Evolutionary conservation across 2,888 invertebrate species (phyloP), one percentile per base, ranked within the genome.

Genomic region (Priocnemis perturbator): DNA sequence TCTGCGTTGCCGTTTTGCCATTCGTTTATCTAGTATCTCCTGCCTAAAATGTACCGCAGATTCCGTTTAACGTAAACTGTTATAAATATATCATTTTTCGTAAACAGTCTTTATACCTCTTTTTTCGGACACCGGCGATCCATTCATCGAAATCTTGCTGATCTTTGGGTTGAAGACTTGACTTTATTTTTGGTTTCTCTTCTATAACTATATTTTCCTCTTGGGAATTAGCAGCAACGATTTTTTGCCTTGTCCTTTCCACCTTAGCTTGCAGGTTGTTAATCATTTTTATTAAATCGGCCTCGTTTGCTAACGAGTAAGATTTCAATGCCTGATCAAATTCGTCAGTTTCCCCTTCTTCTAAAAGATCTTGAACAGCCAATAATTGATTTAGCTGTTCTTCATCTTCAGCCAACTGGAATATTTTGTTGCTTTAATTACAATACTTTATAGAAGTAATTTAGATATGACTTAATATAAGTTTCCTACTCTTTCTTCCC

Each of bases 321-420:
- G 95, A 93, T 82, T 93, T 92, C 57, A 97, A 90, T 0, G 95
- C 94, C 83, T 93, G 92, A 87, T 95, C 92, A 72, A 93, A 94
- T 82, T 95, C 94, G 62, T 93, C 93, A 11, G 93, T 92, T 76
- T 95, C 94, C 0, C 94, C 94, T 83, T 94, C 94, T 78, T 96
- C 95, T 69, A 95, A 91, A 81, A 94, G 90, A 79, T 94, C 96
- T 88, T 96, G 94, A 69, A 97, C 92, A 56, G 93, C 92, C 58
- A 94, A 89, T 37, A 97, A 89, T 79, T 95, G 94, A 82, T 93
- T 93, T 47, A 98, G 88, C 84, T 95, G 95, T 78, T 97, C 95
- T 85, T 97, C 97, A 85, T 98, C 97, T 85, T 96, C 96, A 3
- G 94, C 94, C 30, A 98, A 90, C 92, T 93, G 76, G 37, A 80